Base-by-base conservation (phyloP, 2,888 invertebrate species). In the Pterostichus madidus region DNA sequence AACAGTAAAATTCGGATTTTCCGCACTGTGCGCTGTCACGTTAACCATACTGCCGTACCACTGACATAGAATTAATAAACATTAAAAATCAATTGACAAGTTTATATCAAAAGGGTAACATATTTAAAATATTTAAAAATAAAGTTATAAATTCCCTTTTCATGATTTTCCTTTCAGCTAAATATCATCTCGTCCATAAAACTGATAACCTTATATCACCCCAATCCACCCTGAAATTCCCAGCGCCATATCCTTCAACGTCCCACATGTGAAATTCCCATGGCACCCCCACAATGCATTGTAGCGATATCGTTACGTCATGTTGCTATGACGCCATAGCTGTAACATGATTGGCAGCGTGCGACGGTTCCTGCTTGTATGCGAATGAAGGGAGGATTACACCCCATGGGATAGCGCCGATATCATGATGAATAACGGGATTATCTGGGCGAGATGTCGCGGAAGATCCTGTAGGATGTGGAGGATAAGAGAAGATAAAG, bases 391-490 rank as follows among this genome's bases (percentile, higher is more conserved):
- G 11, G 59, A 31, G 59, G 59, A 59, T 59, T 59, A 59, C 59
- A 59, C 31, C 59, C 59, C 59, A 17, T 24, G 59, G 59, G 59
- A 59, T 24, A 17, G 59, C 31, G 59, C 59, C 59, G 59, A 59
- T 59, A n/a, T 15, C 32, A 35, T 44, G 68, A 68, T 68, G 68
- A 68, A 68, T 39, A 68, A 68, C 68, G 68, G 68, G 68, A 68
- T 68, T 68, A 68, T 68, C 68, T 53, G 10, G 59, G 15, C 17
- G 24, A 35, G 68, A 68, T 35, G 39, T 39, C 39, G 5, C 39
- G 5, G 39, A 5, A 39, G 39, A 39, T 39, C 39, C 39, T 39
- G 39, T 8, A 39, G 39, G 39, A 39, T 5, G 39, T 39, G 39
- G 39, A 5, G 39, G 39, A 39, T 39, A 39, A n/a, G 2, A 39